A percentile compares a stretch with the other conserved stretches of the same genome.
Conservation (phyloP, 2,113 vertebrate species). For the Trogon melanurus region DNA sequence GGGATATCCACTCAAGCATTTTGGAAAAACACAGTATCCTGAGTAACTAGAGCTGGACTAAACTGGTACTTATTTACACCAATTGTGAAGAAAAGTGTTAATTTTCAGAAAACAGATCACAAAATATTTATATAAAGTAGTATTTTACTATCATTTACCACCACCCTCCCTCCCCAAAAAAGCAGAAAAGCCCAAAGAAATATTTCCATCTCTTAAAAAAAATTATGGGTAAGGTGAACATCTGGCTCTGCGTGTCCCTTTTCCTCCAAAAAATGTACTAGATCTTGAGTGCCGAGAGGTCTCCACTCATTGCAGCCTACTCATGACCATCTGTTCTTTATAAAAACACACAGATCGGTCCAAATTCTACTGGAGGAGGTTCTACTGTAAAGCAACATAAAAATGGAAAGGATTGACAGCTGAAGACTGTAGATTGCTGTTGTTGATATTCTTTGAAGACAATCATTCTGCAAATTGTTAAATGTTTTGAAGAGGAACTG, state of each 20-base stretch:
- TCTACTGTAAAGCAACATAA: neutral
- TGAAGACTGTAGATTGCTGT: neutral
- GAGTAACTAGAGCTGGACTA: neutral
- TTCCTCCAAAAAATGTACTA: neutral
- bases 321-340: neutral
- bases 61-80: neutral
- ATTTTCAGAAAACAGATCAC: neutral
- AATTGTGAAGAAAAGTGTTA: neutral
- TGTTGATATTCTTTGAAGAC: neutral
- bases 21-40: neutral
- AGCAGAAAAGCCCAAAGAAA: neutral
- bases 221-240: neutral
- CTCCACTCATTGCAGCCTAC: neutral
- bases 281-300: neutral
- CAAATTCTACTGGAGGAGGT: neutral
- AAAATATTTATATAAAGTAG: neutral
- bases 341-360: neutral
- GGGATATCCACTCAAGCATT: neutral
- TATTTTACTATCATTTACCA: neutral
- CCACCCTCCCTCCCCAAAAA: accelerated
- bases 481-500: neutral
- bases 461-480: neutral
- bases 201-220: neutral
- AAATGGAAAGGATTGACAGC: neutral
- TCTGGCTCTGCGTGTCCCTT: neutral